Conservation (phyloP, 2,888 invertebrate species). For the Oscheius sp. region DNA sequence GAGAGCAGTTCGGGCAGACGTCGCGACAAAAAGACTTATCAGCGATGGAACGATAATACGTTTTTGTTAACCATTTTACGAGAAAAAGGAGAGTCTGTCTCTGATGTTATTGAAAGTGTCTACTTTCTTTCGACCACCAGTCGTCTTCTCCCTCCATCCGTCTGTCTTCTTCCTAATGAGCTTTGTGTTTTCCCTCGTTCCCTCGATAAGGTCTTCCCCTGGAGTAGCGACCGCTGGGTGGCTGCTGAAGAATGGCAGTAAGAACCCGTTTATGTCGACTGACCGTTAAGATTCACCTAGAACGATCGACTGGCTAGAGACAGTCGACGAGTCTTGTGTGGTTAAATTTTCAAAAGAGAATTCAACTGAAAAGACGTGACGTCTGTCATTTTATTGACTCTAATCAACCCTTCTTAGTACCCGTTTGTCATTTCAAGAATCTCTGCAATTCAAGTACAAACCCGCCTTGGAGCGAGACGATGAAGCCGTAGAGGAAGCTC, state of each 20-base stretch:
- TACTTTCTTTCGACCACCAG: neutral
- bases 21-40: no score
- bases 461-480: neutral
- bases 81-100: neutral
- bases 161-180: neutral
- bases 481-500: slow-evolving; percentile 8
- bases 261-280: neutral
- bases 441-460: neutral
- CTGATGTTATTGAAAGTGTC: neutral
- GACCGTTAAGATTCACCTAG: neutral
- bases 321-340: no score
- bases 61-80: no score
- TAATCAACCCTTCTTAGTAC: no score
- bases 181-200: neutral
- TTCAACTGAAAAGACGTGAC: no score
- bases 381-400: no score
- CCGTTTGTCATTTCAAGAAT: no score
- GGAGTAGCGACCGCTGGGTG: neutral
- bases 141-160: neutral
- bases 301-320: no score
- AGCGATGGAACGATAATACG: no score
- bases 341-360: no score
- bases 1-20: no score
- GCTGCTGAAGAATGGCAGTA: neutral
- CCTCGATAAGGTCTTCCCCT: neutral